Base-by-base conservation (phyloP, 2,797 vertebrate genomes). In the Benthosema pterotum region DNA sequence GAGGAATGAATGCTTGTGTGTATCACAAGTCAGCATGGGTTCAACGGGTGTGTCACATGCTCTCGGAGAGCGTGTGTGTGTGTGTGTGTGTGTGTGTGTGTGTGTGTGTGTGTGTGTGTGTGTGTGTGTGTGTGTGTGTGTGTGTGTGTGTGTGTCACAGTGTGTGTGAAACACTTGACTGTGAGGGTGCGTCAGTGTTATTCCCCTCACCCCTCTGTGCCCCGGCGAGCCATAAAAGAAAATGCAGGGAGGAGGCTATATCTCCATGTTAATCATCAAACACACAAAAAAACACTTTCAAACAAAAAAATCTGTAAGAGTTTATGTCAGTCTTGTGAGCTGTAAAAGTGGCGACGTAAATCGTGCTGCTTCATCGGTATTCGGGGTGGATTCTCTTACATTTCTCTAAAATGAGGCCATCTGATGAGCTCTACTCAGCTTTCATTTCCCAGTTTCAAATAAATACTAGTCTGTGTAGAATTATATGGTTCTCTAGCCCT, bases 101-200 rank as follows among this genome's bases (percentile, higher is more conserved):
- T 43, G 11, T 55, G 52, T 38, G n/a, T 38, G 2, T 16, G 25
- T 42, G n/a, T 4, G 22, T 52, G 51, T 28, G 28, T 52, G 51
- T 55, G 6, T n/a, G 13, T 14, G 14, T 48, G 46, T 48, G 14
- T 15, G 12, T 54, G 46, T 19, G 19, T 52, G 54, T 65, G 48
- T 57, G 38, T 47, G 47, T 42, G 48, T 67, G 49, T 38, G 60
- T 45, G 32, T 65, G 46, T 67, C n/a, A n/a, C n/a, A n/a, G 16
- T 14, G 42, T 43, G 11, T 55, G 53, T 38, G 32, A 9, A 11
- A 9, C 9, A 38, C 13, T 13, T 13, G 45, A 18, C 0, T 52
- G n/a, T 25, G 50, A 2, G 38, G 53, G 59, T 66, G 51, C 58
- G 63, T 48, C 63, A 17, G 55, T 71, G 69, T 52, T 66, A 62